Percentiles rank a stretch among this genome's conserved stretches.
Conservation (phyloP, 2,113 vertebrate species). For the Tapirus terrestris region DNA sequence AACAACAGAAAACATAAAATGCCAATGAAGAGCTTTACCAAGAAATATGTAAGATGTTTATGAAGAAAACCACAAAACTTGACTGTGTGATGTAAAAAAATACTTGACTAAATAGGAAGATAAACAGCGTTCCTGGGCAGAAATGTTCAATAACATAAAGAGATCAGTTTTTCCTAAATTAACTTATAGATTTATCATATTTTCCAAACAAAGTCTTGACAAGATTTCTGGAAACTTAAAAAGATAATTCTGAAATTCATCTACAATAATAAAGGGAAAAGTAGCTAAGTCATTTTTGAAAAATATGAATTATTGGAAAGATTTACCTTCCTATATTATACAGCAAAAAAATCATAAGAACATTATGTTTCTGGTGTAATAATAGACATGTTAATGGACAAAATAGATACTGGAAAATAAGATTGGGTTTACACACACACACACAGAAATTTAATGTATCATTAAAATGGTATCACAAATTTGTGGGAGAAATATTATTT, state of each 20-base stretch:
- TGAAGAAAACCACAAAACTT: conserved; percentile 57
- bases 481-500: background rate
- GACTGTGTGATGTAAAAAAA: conserved; percentile 38
- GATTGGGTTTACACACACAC: background rate
- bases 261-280: background rate
- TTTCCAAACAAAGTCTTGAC: conserved; percentile 17
- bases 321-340: background rate
- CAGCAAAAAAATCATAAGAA: background rate
- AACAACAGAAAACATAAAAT: conserved; percentile 43
- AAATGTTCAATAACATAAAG: background rate
- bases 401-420: background rate
- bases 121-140: background rate
- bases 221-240: conserved; percentile 10
- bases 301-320: conserved; percentile 4
- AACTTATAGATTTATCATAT: background rate
- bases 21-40: conserved; percentile 26
- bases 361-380: background rate
- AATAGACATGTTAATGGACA: background rate
- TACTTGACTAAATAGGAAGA: background rate
- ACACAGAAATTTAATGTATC: background rate
- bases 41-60: conserved; percentile 31
- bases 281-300: background rate
- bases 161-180: conserved; percentile 8
- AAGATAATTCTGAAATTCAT: conserved; percentile 21
- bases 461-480: background rate